Evolutionary conservation across 2,113 vertebrate species (phyloP).

Genomic region (Thymallus thymallus): DNA sequence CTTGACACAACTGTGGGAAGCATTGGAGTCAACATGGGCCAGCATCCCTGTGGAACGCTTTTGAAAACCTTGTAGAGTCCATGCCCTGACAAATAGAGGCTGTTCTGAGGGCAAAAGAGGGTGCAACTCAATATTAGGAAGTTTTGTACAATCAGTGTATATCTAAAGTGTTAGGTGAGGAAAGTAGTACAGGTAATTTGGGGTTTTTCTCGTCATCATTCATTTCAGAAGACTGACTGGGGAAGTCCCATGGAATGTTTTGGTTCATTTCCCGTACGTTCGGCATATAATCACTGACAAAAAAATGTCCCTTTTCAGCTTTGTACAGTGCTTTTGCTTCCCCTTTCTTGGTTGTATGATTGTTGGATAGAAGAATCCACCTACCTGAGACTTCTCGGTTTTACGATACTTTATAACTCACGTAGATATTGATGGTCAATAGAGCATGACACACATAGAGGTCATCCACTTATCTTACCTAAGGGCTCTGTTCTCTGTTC

Average conservation of each 20-base stretch:
- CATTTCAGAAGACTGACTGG: slow-evolving; percentile 6
- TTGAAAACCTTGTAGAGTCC: no score
- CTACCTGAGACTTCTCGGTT: not conserved
- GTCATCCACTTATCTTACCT: not conserved
- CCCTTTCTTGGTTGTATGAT: slow-evolving; percentile 1
- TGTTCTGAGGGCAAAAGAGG: no score
- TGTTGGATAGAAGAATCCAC: not conserved
- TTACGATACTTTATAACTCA: not conserved
- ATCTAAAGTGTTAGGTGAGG: not conserved
- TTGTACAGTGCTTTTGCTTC: not conserved
- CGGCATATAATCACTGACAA: not conserved
- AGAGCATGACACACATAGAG: not conserved
- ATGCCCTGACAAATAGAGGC: no score
- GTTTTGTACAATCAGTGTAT: not conserved
- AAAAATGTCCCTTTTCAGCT: not conserved
- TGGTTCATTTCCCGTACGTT: slow-evolving; percentile 8
- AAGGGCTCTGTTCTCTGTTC: not conserved
- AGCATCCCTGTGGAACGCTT: no score
- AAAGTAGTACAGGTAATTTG: slow-evolving; percentile 2
- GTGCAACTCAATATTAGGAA: not conserved
- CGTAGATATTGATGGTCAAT: not conserved
- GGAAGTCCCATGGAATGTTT: slow-evolving; percentile 14
- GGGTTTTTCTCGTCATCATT: slow-evolving; percentile 14
- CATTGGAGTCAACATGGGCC: no score
- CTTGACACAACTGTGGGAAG: no score